phyloP scores from a whole-genome alignment of 37 sponge, comb jelly and placozoan species.

The Beroe ovata region DNA sequence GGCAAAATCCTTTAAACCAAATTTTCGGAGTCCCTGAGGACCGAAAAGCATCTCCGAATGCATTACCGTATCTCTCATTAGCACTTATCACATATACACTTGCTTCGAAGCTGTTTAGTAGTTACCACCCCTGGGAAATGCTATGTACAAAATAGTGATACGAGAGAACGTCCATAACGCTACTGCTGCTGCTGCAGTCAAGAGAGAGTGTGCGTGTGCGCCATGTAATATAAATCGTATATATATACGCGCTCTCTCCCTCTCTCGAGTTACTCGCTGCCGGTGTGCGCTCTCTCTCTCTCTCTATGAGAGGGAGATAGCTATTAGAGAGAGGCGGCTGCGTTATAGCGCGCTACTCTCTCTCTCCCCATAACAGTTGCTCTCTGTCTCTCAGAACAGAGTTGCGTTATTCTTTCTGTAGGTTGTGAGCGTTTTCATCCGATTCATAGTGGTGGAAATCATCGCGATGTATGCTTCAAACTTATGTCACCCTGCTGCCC shows the following conservation, averaged over 20 bases:
- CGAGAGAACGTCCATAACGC: slow-evolving; percentile 66
- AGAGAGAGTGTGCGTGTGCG: neutral
- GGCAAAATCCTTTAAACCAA: too few relatives aligned
- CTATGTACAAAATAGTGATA: slow-evolving; percentile 67
- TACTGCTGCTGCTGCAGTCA: too few relatives aligned
- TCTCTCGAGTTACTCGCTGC: neutral
- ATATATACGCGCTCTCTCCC: neutral
- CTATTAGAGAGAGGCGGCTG: slow-evolving; percentile 39
- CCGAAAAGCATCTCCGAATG: neutral
- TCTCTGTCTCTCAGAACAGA: slow-evolving; percentile 31
- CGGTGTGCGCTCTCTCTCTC: slow-evolving; percentile 1
- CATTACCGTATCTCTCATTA: neutral
- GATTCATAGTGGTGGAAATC: too few relatives aligned
- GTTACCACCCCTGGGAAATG: slow-evolving; percentile 67
- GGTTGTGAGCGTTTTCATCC: too few relatives aligned
- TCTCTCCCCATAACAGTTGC: too few relatives aligned
- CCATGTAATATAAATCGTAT: neutral
- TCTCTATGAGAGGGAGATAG: too few relatives aligned
- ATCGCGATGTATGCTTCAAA: too few relatives aligned
- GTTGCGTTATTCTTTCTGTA: neutral
- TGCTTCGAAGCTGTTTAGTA: slow-evolving; percentile 55
- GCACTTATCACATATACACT: slow-evolving; percentile 26
- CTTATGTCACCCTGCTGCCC: too few relatives aligned
- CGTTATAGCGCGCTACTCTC: slow-evolving; percentile 52
- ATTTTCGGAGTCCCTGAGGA: neutral